Conservation (phyloP, 2,113 vertebrate species). For the Lampris incognitus region DNA sequence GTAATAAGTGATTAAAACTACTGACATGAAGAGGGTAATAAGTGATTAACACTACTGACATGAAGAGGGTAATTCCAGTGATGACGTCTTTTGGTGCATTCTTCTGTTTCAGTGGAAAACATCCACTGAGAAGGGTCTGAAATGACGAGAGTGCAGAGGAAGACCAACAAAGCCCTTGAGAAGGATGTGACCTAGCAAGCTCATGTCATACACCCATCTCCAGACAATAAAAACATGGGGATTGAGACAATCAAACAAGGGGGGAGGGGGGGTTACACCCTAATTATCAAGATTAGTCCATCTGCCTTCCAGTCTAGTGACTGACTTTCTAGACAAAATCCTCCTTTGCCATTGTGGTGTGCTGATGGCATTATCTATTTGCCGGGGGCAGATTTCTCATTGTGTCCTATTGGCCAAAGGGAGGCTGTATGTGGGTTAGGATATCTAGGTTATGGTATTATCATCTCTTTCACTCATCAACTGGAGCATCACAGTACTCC, state of each 20-base stretch:
- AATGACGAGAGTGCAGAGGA: conserved; percentile 34
- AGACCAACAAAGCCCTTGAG: background rate
- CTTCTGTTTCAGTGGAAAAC: conserved; percentile 63
- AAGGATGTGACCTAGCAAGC: conserved; percentile 41
- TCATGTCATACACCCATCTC: conserved; percentile 20
- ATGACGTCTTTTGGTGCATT: conserved; percentile 46
- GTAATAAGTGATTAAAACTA: too few species aligned
- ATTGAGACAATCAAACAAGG: conserved; percentile 3
- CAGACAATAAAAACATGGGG: conserved; percentile 23
- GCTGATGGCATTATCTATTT: conserved; percentile 58
- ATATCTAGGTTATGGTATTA: conserved; percentile 76
- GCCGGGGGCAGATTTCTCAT: conserved; percentile 45
- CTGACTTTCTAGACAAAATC: conserved; percentile 18
- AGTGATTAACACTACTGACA: too few species aligned
- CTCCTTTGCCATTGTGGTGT: conserved; percentile 3
- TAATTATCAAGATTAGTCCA: conserved; percentile 29
- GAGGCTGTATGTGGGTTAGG: conserved; percentile 15
- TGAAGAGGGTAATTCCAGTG: too few species aligned
- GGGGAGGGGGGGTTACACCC: background rate
- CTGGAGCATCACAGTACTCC: conserved; percentile 25
- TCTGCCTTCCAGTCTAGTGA: conserved; percentile 28
- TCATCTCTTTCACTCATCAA: conserved; percentile 70
- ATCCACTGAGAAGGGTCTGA: conserved; percentile 47
- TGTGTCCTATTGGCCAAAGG: conserved; percentile 53
- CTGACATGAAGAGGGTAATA: too few species aligned